Base-by-base conservation (phyloP, 1,140 invertebrate species). In the Hylyphantes graminicola region DNA sequence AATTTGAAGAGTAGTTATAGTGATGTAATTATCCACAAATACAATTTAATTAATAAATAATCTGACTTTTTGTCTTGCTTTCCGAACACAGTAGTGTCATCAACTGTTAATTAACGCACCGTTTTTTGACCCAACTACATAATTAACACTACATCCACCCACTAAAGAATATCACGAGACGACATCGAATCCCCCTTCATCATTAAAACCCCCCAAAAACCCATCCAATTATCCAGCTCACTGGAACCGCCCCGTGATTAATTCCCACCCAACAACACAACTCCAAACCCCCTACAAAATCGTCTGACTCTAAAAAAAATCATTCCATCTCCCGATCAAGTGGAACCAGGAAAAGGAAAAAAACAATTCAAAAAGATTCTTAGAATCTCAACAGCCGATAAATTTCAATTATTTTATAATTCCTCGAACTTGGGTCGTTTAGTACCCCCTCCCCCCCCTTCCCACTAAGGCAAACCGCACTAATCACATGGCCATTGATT, bases 401-500 rank as follows among this genome's bases (percentile, higher is more conserved):
- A 80, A 80, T 80, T 80, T 80, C 77, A 80, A 70, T 80, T 80
- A 80, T 80, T 80, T 80, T 80, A 80, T 68, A 80, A 80, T 80
- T 80, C 65, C 77, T 70, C 21, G 64, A 48, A 19, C 65, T 70
- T 51, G 61, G 63, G 21, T 70, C 64, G 64, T 67, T 78, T 55
- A 19, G 55, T 48, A 21, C 59, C 35, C 54, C 65, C 64, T 48
- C 9, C 35, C 54, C 65, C 64, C 19, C 15, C 59, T 51, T 67
- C 50, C 77, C 65, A 70, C 54, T 59, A 80, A 53, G 77, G 77
- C 77, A 80, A 80, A 80, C 77, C 65, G 77, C 77, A 80, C 77
- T 80, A 70, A 80, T 80, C 77, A 80, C 77, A 70, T 80, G 77
- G 54, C 70, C 77, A 80, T 59, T 80, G 77, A 80, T 80, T 80